phyloP scores from a whole-genome alignment of 2,797 vertebrate species.

The Harpagifer antarcticus region DNA sequence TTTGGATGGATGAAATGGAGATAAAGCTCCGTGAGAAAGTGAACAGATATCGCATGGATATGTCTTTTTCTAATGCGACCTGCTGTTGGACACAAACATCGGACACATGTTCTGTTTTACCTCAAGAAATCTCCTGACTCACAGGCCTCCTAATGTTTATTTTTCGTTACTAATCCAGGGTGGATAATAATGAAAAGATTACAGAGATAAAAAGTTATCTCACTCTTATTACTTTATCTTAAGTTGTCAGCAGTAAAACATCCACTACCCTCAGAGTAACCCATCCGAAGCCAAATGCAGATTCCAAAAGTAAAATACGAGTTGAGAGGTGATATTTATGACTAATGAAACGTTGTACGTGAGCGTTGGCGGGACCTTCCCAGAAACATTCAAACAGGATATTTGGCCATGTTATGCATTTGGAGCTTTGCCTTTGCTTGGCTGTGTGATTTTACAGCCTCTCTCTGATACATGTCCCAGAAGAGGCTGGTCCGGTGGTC shows the following conservation, averaged over 20 bases:
- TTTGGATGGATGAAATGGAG: constrained; percentile 23
- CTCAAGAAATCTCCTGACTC: constrained; percentile 50
- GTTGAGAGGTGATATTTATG: constrained; percentile 50
- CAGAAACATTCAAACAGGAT: constrained; percentile 51
- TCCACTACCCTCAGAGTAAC: constrained; percentile 40
- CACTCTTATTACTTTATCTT: constrained; percentile 51
- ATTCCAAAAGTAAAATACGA: constrained; percentile 53
- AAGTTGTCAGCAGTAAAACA: constrained; percentile 52
- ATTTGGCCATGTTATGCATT: constrained; percentile 45
- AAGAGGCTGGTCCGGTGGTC: constrained; percentile 51
- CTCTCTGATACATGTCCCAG: constrained; percentile 59
- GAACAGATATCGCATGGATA: constrained; percentile 30
- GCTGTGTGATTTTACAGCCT: constrained; percentile 36
- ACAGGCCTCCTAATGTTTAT: constrained; percentile 34
- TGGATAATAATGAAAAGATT: constrained; percentile 62
- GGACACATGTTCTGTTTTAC: constrained; percentile 62
- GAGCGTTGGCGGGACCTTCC: constrained; percentile 47
- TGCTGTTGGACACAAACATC: constrained; percentile 38
- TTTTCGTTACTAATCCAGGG: constrained; percentile 27
- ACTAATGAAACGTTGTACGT: constrained; percentile 39
- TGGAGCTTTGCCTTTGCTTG: constrained; percentile 57
- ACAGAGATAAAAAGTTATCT: constrained; percentile 51
- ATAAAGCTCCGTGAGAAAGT: constrained; percentile 44
- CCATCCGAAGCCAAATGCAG: constrained; percentile 49
- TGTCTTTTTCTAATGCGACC: neutral